Base-by-base conservation (phyloP, 2,888 invertebrate genomes). In the Heteropelma amictum region DNA sequence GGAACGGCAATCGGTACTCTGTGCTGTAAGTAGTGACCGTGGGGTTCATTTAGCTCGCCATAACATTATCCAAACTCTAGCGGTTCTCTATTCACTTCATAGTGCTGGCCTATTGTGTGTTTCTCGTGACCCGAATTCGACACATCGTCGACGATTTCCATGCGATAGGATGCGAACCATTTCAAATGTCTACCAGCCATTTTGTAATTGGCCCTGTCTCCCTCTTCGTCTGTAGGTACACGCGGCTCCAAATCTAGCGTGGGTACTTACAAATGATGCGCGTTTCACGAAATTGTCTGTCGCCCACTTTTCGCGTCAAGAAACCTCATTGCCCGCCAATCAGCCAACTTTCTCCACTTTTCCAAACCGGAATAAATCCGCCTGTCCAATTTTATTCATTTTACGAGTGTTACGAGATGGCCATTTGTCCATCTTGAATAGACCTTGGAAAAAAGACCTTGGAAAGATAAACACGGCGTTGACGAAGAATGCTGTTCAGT, bases 111-210 rank as follows among this genome's bases (percentile, higher is more conserved):
- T 49, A 28, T 49, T 49, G 45, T 63, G 54, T 51, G 21, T 68
- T 53, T 40, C 40, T 58, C 40, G 26, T 64, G 49, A 67, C 33
- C 33, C 54, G 26, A 26, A 63, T 12, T 58, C 35, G 42, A 51
- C 23, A 30, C 26, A 33, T 49, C 33, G 23, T 26, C 58, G 19
- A 60, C 12, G 56, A 64, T 56, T 63, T 63, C 30, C 38, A 63
- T 68, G 56, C 47, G 60, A 61, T 38, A 28, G 38, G 28, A 33
- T 71, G 77, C 61, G 68, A 75, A 72, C 77, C 71, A 72, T 80
- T 79, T 72, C 42, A 40, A 42, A 63, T 63, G 69, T 69, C 33
- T 76, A 54, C 30, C 38, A 64, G 65, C 53, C 58, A 54, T 63
- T 45, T 51, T 38, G 30, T 63, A 40, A n/a, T 45, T 56, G 23